These are phyloP conservation scores for Lycocerus yunnanus DNA, from an alignment of 2,888 invertebrate genomes.

Conservation along the genomic window DNA sequence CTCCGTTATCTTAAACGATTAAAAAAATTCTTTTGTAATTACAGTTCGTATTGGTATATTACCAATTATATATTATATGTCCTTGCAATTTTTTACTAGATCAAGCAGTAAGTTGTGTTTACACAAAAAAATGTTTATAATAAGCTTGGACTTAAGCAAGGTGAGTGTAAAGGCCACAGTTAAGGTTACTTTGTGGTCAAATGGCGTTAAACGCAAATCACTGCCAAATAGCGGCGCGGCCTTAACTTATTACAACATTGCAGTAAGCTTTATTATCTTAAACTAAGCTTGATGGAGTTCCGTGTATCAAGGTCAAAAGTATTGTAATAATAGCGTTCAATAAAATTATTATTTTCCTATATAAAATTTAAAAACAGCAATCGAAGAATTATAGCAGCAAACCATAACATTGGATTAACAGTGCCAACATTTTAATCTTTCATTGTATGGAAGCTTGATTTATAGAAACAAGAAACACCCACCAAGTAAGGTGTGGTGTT, in stretches of 20 bases:
- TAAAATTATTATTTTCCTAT: not conserved
- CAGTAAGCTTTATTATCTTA: conserved; percentile 29
- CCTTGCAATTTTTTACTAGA: conserved; percentile 15
- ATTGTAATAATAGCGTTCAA: conserved; percentile 25
- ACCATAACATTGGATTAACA: conserved; percentile 30
- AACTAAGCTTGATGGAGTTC: conserved; percentile 45
- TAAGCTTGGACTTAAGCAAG: conserved; percentile 18
- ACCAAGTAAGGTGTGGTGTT: conserved; percentile 18
- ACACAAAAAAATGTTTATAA: conserved; percentile 15
- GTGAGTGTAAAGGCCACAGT: conserved; percentile 28
- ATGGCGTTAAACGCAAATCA: conserved; percentile 30
- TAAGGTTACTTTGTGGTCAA: conserved; percentile 33
- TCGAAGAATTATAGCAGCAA: not conserved
- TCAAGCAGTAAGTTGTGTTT: conserved; percentile 2
- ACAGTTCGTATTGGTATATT: conserved; percentile 5
- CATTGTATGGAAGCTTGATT: conserved; percentile 35
- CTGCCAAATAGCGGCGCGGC: conserved; percentile 37
- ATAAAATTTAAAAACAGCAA: not conserved
- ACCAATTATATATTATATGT: conserved; percentile 16
- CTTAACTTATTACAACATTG: conserved; percentile 28
- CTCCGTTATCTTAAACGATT: conserved; percentile 11
- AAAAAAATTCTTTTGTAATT: conserved; percentile 9
- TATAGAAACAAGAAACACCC: conserved; percentile 20
- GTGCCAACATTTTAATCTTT: conserved; percentile 35
- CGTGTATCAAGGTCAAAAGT: conserved; percentile 46